Evolutionary conservation across 2,797 vertebrate species (phyloP).

Genomic region (Eleutherodactylus coqui): DNA sequence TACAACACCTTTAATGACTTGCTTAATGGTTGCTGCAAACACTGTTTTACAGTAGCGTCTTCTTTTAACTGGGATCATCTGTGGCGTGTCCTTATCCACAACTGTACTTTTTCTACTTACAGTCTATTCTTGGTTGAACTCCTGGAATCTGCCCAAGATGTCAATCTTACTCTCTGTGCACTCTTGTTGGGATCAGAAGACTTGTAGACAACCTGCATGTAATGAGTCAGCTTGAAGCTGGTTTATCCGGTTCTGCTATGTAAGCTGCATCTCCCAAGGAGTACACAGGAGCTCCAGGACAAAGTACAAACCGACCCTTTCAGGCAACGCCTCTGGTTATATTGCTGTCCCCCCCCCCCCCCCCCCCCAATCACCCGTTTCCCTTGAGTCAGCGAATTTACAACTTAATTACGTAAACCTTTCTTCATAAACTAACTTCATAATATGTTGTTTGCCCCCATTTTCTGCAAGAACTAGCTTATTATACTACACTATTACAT

Average conservation of each 20-base stretch:
- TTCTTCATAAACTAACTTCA: too few species aligned
- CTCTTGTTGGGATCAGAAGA: not conserved
- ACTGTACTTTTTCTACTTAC: too few species aligned
- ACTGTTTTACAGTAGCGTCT: too few species aligned
- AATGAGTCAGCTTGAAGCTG: slow-evolving; percentile 28
- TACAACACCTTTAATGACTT: too few species aligned
- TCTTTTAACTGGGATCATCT: too few species aligned
- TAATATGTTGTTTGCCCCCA: too few species aligned
- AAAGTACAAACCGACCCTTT: not conserved
- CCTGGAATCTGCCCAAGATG: not conserved
- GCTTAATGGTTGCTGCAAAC: too few species aligned
- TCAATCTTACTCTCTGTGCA: not conserved
- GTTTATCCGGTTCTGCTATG: slow-evolving; percentile 36
- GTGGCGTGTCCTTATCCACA: too few species aligned
- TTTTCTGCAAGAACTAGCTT: too few species aligned
- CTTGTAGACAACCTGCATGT: not conserved
- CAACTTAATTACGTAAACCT: not conserved
- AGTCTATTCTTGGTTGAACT: not conserved
- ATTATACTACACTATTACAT: too few species aligned
- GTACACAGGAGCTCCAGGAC: slow-evolving; percentile 2
- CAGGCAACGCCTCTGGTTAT: not conserved
- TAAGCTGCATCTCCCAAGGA: slow-evolving; percentile 25
- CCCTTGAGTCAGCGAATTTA: not conserved
- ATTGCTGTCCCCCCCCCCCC: too few species aligned
- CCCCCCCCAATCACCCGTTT: not conserved